Evolutionary conservation across 1,140 invertebrate genomes (phyloP), one percentile per base, ranked within the genome.

Genomic region (Bombus terrestris): DNA sequence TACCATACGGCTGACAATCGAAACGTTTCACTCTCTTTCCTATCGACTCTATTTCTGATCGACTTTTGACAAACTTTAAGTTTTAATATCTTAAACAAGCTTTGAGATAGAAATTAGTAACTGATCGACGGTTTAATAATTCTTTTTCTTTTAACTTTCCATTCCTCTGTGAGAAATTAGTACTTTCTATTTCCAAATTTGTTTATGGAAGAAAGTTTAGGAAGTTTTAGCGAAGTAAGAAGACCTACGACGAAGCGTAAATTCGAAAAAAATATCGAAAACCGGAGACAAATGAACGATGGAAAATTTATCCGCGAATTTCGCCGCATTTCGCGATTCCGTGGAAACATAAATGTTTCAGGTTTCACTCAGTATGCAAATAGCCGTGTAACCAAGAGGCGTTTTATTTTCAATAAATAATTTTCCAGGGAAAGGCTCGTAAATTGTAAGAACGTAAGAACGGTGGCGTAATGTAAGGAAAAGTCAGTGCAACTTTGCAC

Each of bases 391-490:
- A 43, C 4, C 39, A 32, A 39, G 13, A 5, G 41, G 15, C 41
- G 15, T 47, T 73, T 73, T 43, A 73, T 73, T 73, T 47, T 73
- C 71, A 32, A 43, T 32, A 32, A 73, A 73, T 73, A 73, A 43
- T 73, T 73, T 73, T 32, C 13, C 41, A 1, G 43, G 41, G 28
- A 73, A 73, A 73, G 71, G 41, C 41, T 73, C 69, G 69, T 71
- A n/a, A n/a, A 71, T 41, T 39, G 69, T 35, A 35, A 35, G 35
- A 35, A 35, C 1, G 59, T 13, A 71, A 39, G 37, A 41, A 41
- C 69, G 39, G 39, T 35, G 0, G 9, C n/a, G 13, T 22, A 32
- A 43, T 15, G 12, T 5, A 0, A n/a, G 41, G 71, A 73, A 73
- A 73, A 73, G 41, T 72, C 39, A 2, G 10, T 6, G 22, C 10